Evolutionary conservation across 2,113 vertebrate genomes (phyloP), one percentile per base, ranked within the genome.

Genomic region (Nanorana parkeri): DNA sequence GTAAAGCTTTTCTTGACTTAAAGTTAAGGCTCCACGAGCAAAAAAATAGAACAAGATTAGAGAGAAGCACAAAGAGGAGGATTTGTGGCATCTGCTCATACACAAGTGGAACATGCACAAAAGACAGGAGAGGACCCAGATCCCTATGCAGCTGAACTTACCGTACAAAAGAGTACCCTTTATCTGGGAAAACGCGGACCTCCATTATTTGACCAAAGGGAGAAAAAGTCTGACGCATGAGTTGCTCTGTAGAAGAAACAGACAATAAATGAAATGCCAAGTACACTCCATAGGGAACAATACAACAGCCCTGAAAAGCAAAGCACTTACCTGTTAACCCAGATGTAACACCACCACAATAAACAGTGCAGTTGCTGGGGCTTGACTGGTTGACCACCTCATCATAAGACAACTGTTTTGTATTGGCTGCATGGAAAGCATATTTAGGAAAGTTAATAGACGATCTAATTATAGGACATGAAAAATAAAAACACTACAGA

Each of bases 191-290:
- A 87, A 99, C 96, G 83, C 98, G 87, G 85, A 99, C 96, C 88
- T 99, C 98, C 97, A 99, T 94, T 88, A 99, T 98, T 91, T 97
- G 97, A 78, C 98, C 98, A 72, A 99, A 99, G 6, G 95, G 95
- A 21, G 97, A 97, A 88, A 99, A 99, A 58, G 98, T 98, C 94
- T 98, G 97, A 87, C 98, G 96, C 98, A 99, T 99, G 73, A 99
- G 92, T 94, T 99, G 97, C 86, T 99, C 98, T 99, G 90, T 82
- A 20, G 86, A 66, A 74, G 17, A 85, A 84, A 85, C 85, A 79
- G 2, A 79, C 54, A 21, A 24, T 4, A 87, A 78, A 36, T 6
- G 1, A 17, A 0, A 19, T 8, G 6, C 0, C 0, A 19, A 0
- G 2, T 15, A 7, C 4, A 69, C 52, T 36, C 23, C 60, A 29